Base-by-base conservation (phyloP, 2,113 vertebrate species). In the Sturnira hondurensis region DNA sequence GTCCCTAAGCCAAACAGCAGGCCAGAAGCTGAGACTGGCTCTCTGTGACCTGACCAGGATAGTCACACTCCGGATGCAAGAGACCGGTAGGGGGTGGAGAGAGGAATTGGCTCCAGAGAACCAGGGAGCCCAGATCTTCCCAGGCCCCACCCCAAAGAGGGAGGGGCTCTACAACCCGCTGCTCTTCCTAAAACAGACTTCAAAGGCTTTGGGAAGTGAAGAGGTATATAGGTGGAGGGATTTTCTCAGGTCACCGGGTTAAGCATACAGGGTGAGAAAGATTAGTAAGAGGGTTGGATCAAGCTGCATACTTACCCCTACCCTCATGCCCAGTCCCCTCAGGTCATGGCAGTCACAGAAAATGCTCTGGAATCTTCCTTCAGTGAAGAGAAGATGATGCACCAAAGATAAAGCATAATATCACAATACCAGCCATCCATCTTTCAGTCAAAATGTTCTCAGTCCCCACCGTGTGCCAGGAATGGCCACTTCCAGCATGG, bases 271-370 rank as follows among this genome's bases (percentile, higher is more conserved):
- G 33, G 41, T 56, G 19, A 95, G 31, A 41, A 91, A 61, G 52
- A 70, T n/a, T n/a, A 92, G 22, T 36, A 33, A 93, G 92, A 89
- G 47, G 12, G 24, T 52, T 78, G 45, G 56, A 31, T 28, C n/a
- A 73, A 65, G 56, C 31, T 54, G 47, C 14, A 86, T 54, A 54
- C 31, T 67, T 54, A 43, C 54, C 71, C 45, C 4, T 17, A 24
- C 65, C 28, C 31, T 54, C 33, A 80, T 12, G 17, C 5, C 33
- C 14, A 54, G 16, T 33, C n/a, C 65, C 22, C 36, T 33, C 38
- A 88, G 43, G 58, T 45, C 28, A 6, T 0, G 17, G 14, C 12
- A 91, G 52, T 43, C 63, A 86, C 41, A 68, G 73, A 67, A 52
- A 47, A 56, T 28, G 70, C 31, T 76, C 81, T 26, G 20, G 50